Evolutionary conservation across 2,888 invertebrate genomes (phyloP), one percentile per base, ranked within the genome.

Genomic region (Ennomos quercinarius): DNA sequence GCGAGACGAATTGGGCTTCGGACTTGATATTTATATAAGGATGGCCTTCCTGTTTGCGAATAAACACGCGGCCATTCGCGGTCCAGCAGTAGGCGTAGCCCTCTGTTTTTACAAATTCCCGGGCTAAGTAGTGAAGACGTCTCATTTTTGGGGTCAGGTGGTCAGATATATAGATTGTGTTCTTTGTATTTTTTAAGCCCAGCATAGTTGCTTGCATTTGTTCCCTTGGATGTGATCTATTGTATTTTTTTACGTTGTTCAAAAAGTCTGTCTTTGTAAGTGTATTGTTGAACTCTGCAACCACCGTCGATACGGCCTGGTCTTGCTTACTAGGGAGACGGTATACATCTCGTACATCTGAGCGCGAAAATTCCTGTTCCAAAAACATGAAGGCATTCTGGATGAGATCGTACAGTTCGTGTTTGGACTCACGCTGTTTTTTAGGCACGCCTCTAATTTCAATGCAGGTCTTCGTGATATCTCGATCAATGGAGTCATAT

Each of bases 81-180:
- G 53, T 63, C 63, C 63, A 63, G 41, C 56, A 59, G 36, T 46
- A 59, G n/a, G 52, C 61, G 34, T 61, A 61, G 9, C 44, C 41
- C 58, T 52, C 58, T 35, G 11, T 41, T 45, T 56, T 57, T 8
- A 53, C 57, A 37, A 53, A 57, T 37, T 61, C 56, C n/a, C 63
- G 44, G n/a, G 63, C 63, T 9, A 59, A 50, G 36, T 45, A 56
- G 41, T 46, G 48, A 8, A 63, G 46, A 1, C 63, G 59, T 2
- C 59, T 53, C 10, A 56, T 49, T 12, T 39, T 45, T 1, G 63
- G 59, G 3, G 57, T 63, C 9, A 63, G 60, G 13, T 63, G 60
- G 38, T 63, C 57, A 0, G 59, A 53, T 37, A 37, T 37, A 37
- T 37, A 37, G 37, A 37, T 37, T 2, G 37, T 10, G 10, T 10